Conservation (phyloP, 2,113 vertebrate genomes). For the Melanocharis versteri region DNA sequence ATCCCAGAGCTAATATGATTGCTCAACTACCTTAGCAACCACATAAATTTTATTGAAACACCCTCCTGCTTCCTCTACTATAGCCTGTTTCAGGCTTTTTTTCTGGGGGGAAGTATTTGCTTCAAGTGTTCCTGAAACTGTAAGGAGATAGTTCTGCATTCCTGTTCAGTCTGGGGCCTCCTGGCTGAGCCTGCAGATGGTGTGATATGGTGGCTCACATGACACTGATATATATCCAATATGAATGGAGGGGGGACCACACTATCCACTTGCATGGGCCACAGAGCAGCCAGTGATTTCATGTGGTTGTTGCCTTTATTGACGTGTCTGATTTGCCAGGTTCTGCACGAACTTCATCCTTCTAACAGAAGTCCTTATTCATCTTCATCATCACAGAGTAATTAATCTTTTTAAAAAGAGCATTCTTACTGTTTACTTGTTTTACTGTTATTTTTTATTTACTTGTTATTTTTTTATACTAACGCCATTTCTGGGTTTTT, state of each 20-base stretch:
- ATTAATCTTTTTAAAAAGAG: background rate
- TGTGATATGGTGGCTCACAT: background rate
- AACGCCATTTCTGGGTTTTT: background rate
- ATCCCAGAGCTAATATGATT: background rate
- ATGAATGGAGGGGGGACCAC: background rate
- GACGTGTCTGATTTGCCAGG: background rate
- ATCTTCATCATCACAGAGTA: background rate
- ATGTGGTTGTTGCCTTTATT: background rate
- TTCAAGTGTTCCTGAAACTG: background rate
- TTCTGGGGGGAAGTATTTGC: background rate
- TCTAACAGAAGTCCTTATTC: background rate
- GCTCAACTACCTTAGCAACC: background rate
- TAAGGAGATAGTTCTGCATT: conserved; percentile 10
- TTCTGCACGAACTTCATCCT: background rate
- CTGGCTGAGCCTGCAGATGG: background rate
- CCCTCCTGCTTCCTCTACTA: background rate
- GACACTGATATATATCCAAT: background rate
- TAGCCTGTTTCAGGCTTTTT: background rate
- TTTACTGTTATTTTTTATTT: background rate
- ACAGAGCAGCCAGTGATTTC: background rate
- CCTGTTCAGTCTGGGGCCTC: background rate
- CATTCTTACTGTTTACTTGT: background rate
- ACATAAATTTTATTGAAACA: background rate
- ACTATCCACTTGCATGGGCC: background rate
- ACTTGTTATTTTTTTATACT: background rate